Conservation (phyloP, 2,797 vertebrate genomes). For the Pteronotus mesoamericanus region DNA sequence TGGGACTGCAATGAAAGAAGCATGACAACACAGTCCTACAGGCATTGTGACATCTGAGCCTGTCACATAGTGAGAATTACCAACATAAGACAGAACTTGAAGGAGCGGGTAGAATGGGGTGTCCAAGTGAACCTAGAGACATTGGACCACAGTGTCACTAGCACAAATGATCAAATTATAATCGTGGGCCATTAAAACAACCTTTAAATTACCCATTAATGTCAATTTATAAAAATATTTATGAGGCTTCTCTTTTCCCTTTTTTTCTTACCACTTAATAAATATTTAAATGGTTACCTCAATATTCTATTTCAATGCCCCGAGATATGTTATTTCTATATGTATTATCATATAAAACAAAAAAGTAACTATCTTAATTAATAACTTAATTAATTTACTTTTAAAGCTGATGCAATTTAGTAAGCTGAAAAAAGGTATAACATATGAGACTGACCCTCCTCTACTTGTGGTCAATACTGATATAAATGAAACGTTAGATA, state of each 20-base stretch:
- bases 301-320: neutral
- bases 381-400: neutral
- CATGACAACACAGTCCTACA: neutral
- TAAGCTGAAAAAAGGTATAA: neutral
- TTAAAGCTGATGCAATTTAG: neutral
- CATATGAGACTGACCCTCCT: neutral
- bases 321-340: neutral
- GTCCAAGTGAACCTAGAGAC: neutral
- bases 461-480: neutral
- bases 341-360: neutral
- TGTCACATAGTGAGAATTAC: neutral
- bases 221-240: neutral
- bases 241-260: neutral
- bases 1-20: neutral
- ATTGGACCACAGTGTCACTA: neutral
- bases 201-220: neutral
- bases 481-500: neutral
- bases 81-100: neutral
- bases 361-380: neutral
- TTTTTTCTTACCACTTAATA: neutral
- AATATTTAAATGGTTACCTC: neutral
- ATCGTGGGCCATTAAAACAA: neutral
- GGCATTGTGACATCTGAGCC: neutral
- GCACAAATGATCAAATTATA: neutral
- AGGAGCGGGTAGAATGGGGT: no score